Evolutionary conservation across 2,113 vertebrate genomes (phyloP), one percentile per base, ranked within the genome.

Genomic region (Bagarius yarrelli): DNA sequence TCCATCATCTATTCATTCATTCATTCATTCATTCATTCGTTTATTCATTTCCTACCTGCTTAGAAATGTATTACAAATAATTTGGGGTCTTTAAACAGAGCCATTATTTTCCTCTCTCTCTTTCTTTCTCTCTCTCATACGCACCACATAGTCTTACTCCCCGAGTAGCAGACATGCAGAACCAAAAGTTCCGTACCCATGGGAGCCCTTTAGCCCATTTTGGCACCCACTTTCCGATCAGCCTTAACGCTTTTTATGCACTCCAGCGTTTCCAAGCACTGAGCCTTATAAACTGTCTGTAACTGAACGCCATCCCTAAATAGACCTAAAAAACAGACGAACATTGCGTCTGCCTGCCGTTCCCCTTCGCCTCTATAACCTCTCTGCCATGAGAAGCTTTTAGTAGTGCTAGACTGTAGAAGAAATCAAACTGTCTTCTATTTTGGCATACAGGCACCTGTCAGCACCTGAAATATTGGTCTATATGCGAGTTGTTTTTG

Each of bases 231-330:
- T 71, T 67, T 44, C 50, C 56, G 71, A 63, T 70, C 25, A 8
- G 8, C 55, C 47, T 19, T 23, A 50, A 75, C 55, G 50, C 52
- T 32, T 1, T 60, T 59, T 63, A 34, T 27, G 69, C 53, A 61
- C 44, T 61, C 15, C 32, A 66, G 47, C 59, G 52, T 52, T 80
- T 61, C 60, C 36, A 57, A 57, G 70, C 70, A 53, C 14, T 5
- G 47, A 55, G 36, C 61, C 59, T 83, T 15, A 61, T 81, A 80
- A 83, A 72, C 73, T 34, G 34, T 47, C 60, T 75, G 69, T 81
- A 61, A 59, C 75, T 78, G 70, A 67, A 85, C 73, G 63, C 64
- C 69, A 44, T 36, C 81, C 64, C 66, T 77, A 79, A 85, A 85
- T 69, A 69, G 66, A 81, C 59, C 67, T 83, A 55, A 64, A 36